A percentile compares a stretch with the other conserved stretches of the same genome.
These are phyloP conservation scores for Taenaris catops DNA, from an alignment of 2,888 invertebrate species.

Conservation along the genomic window DNA sequence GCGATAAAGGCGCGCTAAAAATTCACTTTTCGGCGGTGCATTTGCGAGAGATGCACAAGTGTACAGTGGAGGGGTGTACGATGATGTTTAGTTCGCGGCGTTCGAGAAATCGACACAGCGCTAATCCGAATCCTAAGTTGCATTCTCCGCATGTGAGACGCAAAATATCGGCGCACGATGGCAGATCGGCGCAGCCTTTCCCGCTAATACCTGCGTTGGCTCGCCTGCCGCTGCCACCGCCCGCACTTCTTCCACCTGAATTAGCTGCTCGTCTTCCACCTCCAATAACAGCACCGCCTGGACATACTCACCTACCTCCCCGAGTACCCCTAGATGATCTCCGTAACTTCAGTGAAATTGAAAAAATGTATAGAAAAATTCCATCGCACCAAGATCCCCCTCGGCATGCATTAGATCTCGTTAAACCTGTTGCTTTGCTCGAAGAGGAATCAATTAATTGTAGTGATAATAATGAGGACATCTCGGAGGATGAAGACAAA, in stretches of 20 bases:
- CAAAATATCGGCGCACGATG: slow-evolving; percentile 96
- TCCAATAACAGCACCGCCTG: slow-evolving; percentile 41
- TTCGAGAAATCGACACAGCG: slow-evolving; percentile 96
- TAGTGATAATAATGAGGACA: slow-evolving; percentile 60
- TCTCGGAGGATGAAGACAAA: slow-evolving; percentile 56
- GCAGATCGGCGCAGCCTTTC: slow-evolving; percentile 91
- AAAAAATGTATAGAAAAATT: slow-evolving; percentile 72
- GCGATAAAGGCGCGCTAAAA: slow-evolving; percentile 99
- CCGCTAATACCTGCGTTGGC: slow-evolving; percentile 85
- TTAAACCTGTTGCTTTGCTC: slow-evolving; percentile 39
- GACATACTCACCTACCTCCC: slow-evolving; percentile 74
- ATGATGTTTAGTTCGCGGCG: slow-evolving; percentile 99
- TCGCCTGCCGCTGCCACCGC: slow-evolving; percentile 85
- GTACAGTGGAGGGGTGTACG: slow-evolving; percentile 98
- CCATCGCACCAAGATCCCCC: slow-evolving; percentile 52
- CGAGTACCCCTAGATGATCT: slow-evolving; percentile 68
- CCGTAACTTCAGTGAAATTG: slow-evolving; percentile 75
- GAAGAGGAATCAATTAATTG: slow-evolving; percentile 58
- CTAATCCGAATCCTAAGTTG: slow-evolving; percentile 97
- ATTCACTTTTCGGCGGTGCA: slow-evolving; percentile 99
- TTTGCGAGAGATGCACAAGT: slow-evolving; percentile 98
- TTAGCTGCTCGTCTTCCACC: slow-evolving; percentile 62
- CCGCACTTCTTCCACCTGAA: slow-evolving; percentile 83
- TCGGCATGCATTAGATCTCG: slow-evolving; percentile 55
- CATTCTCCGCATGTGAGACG: slow-evolving; percentile 96